phyloP scores from a whole-genome alignment of 2,888 invertebrate species.

The Choreutis nemorana region DNA sequence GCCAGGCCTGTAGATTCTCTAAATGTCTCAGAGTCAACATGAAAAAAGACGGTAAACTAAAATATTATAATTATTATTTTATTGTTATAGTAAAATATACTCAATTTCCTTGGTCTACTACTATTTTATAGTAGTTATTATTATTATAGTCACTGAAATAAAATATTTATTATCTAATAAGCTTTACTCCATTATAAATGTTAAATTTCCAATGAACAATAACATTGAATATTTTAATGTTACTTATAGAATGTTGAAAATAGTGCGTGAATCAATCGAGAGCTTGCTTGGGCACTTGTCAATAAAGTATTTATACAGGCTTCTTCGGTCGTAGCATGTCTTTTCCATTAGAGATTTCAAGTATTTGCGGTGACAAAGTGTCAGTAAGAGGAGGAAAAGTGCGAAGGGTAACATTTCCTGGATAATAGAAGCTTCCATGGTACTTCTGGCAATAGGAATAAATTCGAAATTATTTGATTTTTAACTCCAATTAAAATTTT shows the following conservation, averaged over 20 bases:
- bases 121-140: not conserved
- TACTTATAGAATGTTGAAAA: conserved; percentile 4
- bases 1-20: conserved; percentile 91
- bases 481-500: too few species aligned
- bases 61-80: too few species aligned
- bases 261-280: conserved; percentile 31
- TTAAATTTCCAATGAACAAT: not conserved
- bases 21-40: conserved; percentile 92
- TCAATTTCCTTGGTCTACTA: too few species aligned
- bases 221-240: not conserved
- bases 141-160: not conserved
- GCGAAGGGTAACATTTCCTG: too few species aligned
- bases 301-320: conserved; percentile 62
- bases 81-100: too few species aligned
- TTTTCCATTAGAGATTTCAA: conserved; percentile 61
- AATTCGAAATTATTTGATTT: too few species aligned
- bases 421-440: too few species aligned
- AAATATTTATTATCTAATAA: not conserved
- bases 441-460: too few species aligned
- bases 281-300: conserved; percentile 47
- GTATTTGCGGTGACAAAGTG: conserved; percentile 59
- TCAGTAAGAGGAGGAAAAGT: conserved; percentile 41
- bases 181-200: not conserved
- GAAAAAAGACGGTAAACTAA: conserved; percentile 94
- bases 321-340: conserved; percentile 51